phyloP scores from a whole-genome alignment of 2,113 vertebrate species.

The Strigops habroptila region DNA sequence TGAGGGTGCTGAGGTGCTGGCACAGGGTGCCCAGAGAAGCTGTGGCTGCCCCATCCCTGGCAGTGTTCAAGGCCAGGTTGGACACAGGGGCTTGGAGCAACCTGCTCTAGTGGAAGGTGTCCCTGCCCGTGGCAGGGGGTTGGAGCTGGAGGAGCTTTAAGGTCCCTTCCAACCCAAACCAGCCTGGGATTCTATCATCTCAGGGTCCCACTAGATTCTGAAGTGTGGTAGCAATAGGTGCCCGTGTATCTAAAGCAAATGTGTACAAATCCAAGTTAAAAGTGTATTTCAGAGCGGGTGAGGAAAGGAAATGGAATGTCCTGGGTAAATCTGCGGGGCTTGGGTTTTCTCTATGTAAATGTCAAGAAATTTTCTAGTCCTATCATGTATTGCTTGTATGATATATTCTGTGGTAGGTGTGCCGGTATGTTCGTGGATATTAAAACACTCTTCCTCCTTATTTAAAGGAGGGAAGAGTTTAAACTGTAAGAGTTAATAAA shows the following conservation, averaged over 20 bases:
- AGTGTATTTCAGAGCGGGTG: neutral
- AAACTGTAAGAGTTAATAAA: neutral
- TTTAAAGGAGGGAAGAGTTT: neutral
- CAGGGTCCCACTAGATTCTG: neutral
- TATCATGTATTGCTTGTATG: rapidly evolving
- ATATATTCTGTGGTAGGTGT: neutral
- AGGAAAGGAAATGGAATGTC: neutral
- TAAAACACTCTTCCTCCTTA: neutral
- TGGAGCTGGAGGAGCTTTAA: too few relatives aligned
- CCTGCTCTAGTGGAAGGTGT: too few relatives aligned
- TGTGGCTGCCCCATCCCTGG: too few relatives aligned
- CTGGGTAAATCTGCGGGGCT: neutral
- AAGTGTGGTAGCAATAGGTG: neutral
- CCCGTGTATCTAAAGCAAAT: neutral
- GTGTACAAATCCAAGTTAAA: neutral
- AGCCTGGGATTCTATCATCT: neutral
- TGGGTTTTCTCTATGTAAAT: rapidly evolving
- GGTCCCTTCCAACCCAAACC: too few relatives aligned
- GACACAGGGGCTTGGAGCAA: too few relatives aligned
- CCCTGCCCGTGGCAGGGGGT: too few relatives aligned
- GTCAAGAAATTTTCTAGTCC: neutral
- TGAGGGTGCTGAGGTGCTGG: too few relatives aligned
- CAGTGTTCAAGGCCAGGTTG: too few relatives aligned
- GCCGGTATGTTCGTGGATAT: too few relatives aligned
- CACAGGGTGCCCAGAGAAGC: too few relatives aligned